Base-by-base conservation (phyloP, 2,113 vertebrate genomes). In the Scortum barcoo region DNA sequence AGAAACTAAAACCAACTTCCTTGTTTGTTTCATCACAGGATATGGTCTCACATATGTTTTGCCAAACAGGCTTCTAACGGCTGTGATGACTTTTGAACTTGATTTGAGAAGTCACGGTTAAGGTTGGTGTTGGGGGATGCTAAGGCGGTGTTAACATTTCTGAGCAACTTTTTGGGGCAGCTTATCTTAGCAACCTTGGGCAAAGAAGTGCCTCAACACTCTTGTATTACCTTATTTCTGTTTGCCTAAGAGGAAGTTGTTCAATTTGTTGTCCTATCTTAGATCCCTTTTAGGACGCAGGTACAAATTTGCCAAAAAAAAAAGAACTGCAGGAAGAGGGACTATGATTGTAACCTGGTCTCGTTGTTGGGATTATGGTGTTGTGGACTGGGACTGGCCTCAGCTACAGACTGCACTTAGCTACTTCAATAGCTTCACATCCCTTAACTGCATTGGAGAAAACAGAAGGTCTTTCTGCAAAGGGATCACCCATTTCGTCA, bases 401-500 rank as follows among this genome's bases (percentile, higher is more conserved):
- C 79, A 16, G 40, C 51, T 44, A 73, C 54, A 81, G 38, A 87
- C 88, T 83, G 94, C 90, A 93, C 87, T 91, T 89, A 89, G 46
- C 57, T 79, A 72, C 87, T 89, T 90, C 11, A 80, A 75, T 83
- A 93, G 91, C 83, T 91, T 90, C 89, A 90, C 84, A 82, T 95
- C 95, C 80, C 83, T 85, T 82, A 72, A 83, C 80, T 78, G 83
- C 83, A 56, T 91, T 78, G 87, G 92, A 89, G 53, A 91, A 92
- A 85, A 95, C 33, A 65, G 69, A 80, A 84, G 42, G 46, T 72
- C 70, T 76, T 83, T 90, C 83, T 85, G 28, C 40, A 65, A 51
- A 86, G 42, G 75, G 74, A 81, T 86, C 70, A n/a, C 66, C 77
- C 58, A 53, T 90, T 92, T 88, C 30, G 61, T 93, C 84, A 84